phyloP scores from a whole-genome alignment of 1,140 invertebrate species.

The Trichonephila inaurata region DNA sequence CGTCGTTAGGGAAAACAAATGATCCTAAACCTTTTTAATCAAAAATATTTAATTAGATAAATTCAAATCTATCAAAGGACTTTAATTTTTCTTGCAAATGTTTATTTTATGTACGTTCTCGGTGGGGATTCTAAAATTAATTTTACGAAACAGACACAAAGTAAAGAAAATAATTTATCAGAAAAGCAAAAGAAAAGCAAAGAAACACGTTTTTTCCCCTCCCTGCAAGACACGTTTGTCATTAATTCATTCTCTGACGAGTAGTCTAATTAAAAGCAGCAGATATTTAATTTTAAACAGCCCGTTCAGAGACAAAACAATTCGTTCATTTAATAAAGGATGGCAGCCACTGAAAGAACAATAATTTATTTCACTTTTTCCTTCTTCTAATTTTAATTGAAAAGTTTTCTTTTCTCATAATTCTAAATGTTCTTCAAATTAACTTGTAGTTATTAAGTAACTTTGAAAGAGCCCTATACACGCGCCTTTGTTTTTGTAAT shows the following conservation, averaged over 20 bases:
- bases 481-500: background rate
- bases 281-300: slow-evolving; percentile 60
- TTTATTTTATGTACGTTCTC: slow-evolving; percentile 42
- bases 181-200: background rate
- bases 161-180: slow-evolving; percentile 57
- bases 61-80: slow-evolving; percentile 27
- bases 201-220: background rate
- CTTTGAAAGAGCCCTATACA: background rate
- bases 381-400: background rate
- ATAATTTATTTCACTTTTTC: slow-evolving; percentile 36
- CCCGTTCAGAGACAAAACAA: background rate
- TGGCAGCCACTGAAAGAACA: background rate
- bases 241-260: slow-evolving; percentile 31
- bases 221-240: slow-evolving; percentile 7
- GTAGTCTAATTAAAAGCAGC: slow-evolving; percentile 52
- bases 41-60: slow-evolving; percentile 58
- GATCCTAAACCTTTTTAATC: slow-evolving; percentile 47
- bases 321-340: slow-evolving; percentile 33
- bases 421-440: background rate
- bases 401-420: background rate
- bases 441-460: slow-evolving; percentile 23
- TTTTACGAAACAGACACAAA: background rate
- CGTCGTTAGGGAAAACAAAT: slow-evolving; percentile 23
- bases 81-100: slow-evolving; percentile 37
- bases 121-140: slow-evolving; percentile 38